Conservation (phyloP, 1,140 invertebrate species). For the Ditylenchus dipsaci region DNA sequence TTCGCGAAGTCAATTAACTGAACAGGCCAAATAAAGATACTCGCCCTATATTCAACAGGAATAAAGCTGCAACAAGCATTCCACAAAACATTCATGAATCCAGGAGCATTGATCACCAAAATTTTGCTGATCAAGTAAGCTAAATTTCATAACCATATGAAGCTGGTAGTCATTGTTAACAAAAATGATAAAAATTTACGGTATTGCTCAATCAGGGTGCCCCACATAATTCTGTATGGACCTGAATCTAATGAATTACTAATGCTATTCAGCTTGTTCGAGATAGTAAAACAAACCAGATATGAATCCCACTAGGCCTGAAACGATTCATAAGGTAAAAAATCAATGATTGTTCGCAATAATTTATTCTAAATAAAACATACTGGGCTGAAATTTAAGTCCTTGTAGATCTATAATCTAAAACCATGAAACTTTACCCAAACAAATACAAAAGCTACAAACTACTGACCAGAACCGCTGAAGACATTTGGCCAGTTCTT, state of each 20-base stretch:
- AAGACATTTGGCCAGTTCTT: slow-evolving; percentile 8
- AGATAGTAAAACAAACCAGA: background rate
- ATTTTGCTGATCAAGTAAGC: background rate
- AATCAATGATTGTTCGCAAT: too few species aligned
- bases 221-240: slow-evolving; percentile 3
- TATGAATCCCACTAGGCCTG: background rate
- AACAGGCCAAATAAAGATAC: background rate
- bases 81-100: slow-evolving; percentile 4
- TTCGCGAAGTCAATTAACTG: too few species aligned
- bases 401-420: background rate
- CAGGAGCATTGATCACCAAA: background rate
- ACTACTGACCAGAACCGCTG: slow-evolving; percentile 20
- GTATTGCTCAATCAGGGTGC: slow-evolving; percentile 1
- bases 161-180: too few species aligned
- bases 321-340: too few species aligned
- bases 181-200: background rate
- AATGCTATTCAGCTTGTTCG: background rate
- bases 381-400: background rate
- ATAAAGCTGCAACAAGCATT: background rate
- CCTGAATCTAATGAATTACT: background rate
- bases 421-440: background rate
- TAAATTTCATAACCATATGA: background rate
- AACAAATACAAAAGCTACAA: too few species aligned
- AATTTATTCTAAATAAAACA: too few species aligned
- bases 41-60: background rate